Percentiles rank a stretch among this genome's conserved stretches.
phyloP scores from a whole-genome alignment of 1,140 invertebrate species.

The Cydia splendana region DNA sequence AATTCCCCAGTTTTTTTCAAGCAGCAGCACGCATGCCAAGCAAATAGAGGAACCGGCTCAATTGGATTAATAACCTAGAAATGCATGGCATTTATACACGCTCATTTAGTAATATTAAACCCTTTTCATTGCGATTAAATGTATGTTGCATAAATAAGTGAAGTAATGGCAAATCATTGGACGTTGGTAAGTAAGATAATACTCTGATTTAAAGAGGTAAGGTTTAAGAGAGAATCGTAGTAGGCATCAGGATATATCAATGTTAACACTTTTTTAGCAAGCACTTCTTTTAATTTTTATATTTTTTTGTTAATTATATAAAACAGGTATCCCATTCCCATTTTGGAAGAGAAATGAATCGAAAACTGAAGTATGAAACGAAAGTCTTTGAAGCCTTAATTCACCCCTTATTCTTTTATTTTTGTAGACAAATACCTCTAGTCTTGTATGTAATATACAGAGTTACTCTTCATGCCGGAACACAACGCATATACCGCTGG shows the following conservation, averaged over 20 bases:
- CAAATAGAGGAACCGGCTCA: conserved; percentile 42
- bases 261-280: too few relatives aligned
- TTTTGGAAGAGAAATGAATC: too few relatives aligned
- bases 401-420: neutral
- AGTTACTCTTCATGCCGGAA: neutral
- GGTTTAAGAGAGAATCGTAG: too few relatives aligned
- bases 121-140: neutral
- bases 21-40: conserved; percentile 27
- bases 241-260: too few relatives aligned
- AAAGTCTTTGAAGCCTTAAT: neutral
- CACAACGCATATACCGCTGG: neutral
- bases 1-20: conserved; percentile 1
- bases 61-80: conserved; percentile 53
- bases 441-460: neutral
- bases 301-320: too few relatives aligned
- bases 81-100: conserved; percentile 48
- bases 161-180: neutral
- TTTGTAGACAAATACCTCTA: neutral
- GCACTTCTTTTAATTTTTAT: too few relatives aligned
- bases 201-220: too few relatives aligned
- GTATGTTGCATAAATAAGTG: neutral
- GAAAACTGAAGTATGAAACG: neutral
- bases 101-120: neutral
- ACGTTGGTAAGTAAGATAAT: neutral
- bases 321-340: too few relatives aligned